These are phyloP conservation scores for Chromoteleia sp. DNA, from an alignment of 2,888 invertebrate genomes.

Conservation along the genomic window DNA sequence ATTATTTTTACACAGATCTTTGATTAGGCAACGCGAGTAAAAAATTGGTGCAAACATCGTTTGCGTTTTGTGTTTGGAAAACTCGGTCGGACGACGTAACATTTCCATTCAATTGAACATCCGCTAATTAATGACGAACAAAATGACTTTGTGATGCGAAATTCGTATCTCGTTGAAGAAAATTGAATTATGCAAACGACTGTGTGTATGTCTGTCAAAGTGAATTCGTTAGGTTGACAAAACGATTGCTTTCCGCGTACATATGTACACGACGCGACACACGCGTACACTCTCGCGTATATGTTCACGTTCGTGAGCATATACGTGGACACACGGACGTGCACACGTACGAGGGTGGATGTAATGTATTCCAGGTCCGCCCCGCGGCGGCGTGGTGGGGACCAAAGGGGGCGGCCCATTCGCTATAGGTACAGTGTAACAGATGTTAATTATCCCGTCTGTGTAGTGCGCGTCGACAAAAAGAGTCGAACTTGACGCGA, in stretches of 20 bases:
- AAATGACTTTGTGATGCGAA: constrained; percentile 56
- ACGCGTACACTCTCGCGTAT: constrained; percentile 21
- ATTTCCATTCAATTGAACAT: constrained; percentile 61
- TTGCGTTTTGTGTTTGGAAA: constrained; percentile 9
- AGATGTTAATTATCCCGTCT: constrained; percentile 85
- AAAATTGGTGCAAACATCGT: too few species aligned
- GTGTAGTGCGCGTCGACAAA: constrained; percentile 76
- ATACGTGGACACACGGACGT: constrained; percentile 45
- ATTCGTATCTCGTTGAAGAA: constrained; percentile 63
- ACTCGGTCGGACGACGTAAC: constrained; percentile 21
- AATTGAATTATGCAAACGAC: constrained; percentile 69
- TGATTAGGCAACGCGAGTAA: too few species aligned
- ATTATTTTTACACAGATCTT: too few species aligned
- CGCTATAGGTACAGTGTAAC: constrained; percentile 83
- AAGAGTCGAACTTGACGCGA: constrained; percentile 67
- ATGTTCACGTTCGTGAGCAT: constrained; percentile 30
- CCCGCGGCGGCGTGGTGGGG: constrained; percentile 80
- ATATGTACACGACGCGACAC: constrained; percentile 43
- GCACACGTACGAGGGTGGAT: constrained; percentile 76
- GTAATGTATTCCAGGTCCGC: constrained; percentile 85
- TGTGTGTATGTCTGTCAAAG: constrained; percentile 58
- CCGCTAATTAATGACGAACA: constrained; percentile 60
- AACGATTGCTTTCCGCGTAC: constrained; percentile 66
- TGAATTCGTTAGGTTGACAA: constrained; percentile 69
- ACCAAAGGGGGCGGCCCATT: constrained; percentile 82